Percentiles rank a stretch among this genome's conserved stretches.
Evolutionary conservation across 2,797 vertebrate species (phyloP).

Genomic region (Mionectes olivaceus): DNA sequence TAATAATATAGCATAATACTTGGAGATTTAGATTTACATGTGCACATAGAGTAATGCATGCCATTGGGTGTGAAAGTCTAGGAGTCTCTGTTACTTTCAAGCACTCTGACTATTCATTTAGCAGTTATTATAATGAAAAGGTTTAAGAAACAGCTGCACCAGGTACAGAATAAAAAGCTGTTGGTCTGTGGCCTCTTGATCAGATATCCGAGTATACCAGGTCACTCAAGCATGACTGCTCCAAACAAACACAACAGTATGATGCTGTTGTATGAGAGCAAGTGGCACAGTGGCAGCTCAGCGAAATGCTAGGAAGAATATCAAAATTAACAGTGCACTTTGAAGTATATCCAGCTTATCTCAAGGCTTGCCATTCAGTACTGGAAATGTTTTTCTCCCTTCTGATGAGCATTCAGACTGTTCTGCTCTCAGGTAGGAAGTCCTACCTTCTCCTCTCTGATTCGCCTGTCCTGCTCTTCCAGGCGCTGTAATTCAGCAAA

Average conservation of each 20-base stretch:
- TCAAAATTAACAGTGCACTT: background rate
- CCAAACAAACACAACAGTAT: background rate
- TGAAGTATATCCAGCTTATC: background rate
- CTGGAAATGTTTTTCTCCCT: background rate
- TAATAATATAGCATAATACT: background rate
- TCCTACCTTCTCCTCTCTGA: constrained; percentile 86
- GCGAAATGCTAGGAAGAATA: background rate
- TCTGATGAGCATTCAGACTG: background rate
- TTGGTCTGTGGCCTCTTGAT: background rate
- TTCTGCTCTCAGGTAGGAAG: background rate
- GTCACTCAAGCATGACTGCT: background rate
- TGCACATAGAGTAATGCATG: background rate
- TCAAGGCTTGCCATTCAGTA: background rate
- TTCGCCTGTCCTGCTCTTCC: constrained; percentile 89
- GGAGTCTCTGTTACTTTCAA: background rate
- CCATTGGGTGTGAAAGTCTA: background rate
- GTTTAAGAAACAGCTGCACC: background rate
- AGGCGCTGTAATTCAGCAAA: constrained; percentile 90
- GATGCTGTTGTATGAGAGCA: background rate
- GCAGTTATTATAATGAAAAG: background rate
- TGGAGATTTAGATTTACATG: background rate
- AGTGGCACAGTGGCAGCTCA: background rate
- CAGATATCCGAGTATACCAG: background rate
- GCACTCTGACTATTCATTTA: background rate
- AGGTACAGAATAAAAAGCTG: background rate